Evolutionary conservation across 2,888 invertebrate species (phyloP).

Genomic region (Athalia circularis): DNA sequence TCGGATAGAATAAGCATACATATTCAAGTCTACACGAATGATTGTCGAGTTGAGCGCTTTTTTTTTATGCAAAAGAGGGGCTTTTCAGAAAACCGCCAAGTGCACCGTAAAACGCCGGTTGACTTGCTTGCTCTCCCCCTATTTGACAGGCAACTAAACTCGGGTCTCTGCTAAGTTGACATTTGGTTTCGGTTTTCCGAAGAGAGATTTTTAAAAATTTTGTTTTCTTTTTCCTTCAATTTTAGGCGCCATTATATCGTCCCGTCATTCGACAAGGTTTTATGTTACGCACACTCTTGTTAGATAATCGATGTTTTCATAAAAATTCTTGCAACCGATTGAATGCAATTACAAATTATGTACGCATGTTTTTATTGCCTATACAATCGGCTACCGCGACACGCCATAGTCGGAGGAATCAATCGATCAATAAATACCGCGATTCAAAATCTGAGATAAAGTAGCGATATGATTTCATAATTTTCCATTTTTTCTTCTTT

Average conservation of each 20-base stretch:
- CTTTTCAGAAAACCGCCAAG: conserved; percentile 65
- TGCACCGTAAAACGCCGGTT: conserved; percentile 65
- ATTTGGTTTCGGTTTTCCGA: conserved; percentile 36
- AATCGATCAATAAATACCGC: conserved; percentile 30
- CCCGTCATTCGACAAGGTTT: background rate
- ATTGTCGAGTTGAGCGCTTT: background rate
- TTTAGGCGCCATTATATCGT: conserved; percentile 18
- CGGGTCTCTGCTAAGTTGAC: conserved; percentile 23
- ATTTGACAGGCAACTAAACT: conserved; percentile 54
- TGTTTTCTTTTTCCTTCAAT: conserved; percentile 37
- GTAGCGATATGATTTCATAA: too few relatives aligned
- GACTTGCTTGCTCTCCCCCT: conserved; percentile 54
- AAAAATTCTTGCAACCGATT: conserved; percentile 1
- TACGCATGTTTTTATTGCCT: background rate
- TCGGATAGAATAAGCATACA: background rate
- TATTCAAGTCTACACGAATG: background rate
- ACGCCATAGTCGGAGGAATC: background rate
- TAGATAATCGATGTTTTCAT: background rate
- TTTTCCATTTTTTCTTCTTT: too few relatives aligned
- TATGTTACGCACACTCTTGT: background rate
- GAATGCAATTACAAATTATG: conserved; percentile 10
- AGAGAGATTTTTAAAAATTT: conserved; percentile 13
- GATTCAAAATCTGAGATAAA: too few relatives aligned
- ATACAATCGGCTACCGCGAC: background rate
- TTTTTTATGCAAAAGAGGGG: background rate